Conservation (phyloP, 2,113 vertebrate genomes). For the Herpailurus yagouaroundi region DNA sequence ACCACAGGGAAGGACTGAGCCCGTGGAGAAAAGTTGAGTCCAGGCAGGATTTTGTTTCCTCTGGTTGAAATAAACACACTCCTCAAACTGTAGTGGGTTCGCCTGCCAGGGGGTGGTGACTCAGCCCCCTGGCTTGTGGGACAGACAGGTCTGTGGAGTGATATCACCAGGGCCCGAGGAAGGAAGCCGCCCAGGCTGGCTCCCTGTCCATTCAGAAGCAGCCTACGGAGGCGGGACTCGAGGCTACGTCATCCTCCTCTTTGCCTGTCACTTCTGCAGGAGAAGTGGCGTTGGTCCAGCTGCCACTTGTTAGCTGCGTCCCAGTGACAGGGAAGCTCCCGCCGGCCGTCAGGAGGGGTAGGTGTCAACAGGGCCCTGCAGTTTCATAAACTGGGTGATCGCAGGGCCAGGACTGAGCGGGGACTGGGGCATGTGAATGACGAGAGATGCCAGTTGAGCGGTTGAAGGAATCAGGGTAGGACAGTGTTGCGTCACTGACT, state of each 20-base stretch:
- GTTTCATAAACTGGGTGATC: accelerated
- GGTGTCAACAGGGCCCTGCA: neutral
- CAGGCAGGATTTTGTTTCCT: neutral
- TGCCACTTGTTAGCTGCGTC: neutral
- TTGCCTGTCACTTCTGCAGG: neutral
- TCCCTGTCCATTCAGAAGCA: neutral
- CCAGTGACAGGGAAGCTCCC: accelerated
- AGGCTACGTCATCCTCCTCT: neutral
- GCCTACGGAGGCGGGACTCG: neutral
- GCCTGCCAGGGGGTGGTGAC: constrained; percentile 2
- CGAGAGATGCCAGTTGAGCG: neutral
- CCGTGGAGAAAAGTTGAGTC: neutral
- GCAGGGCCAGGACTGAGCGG: accelerated
- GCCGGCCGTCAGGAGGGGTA: no score
- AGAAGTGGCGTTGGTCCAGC: neutral
- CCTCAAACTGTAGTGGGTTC: neutral
- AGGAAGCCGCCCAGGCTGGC: neutral
- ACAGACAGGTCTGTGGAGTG: constrained; percentile 48
- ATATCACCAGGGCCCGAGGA: neutral
- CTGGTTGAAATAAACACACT: neutral
- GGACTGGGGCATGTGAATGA: accelerated
- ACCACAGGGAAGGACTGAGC: neutral
- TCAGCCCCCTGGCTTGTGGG: constrained; percentile 41
- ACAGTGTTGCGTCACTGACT: neutral
- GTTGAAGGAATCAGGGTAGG: neutral